phyloP scores from a whole-genome alignment of 1,140 invertebrate species.

The Rhizoglyphus robini region DNA sequence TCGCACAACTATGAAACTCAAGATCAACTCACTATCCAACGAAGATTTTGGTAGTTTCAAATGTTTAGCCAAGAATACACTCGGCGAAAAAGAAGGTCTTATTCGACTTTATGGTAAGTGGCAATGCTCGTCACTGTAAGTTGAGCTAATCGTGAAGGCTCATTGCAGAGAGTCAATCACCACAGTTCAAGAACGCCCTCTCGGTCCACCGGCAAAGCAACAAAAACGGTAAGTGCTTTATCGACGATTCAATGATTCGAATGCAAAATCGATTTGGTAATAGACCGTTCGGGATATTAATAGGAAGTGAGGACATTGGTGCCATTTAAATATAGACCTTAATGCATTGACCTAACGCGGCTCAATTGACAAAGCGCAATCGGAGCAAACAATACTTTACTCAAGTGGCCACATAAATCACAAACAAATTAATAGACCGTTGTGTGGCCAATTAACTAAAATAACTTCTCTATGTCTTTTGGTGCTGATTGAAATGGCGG shows the following conservation, averaged over 20 bases:
- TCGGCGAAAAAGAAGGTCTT: slow-evolving; percentile 72
- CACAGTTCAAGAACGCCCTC: slow-evolving; percentile 5
- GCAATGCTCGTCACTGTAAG: background rate
- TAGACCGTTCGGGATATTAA: no score
- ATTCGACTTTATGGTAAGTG: slow-evolving; percentile 68
- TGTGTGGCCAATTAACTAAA: no score
- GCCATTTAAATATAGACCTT: no score
- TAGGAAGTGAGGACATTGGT: background rate
- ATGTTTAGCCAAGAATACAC: slow-evolving; percentile 78
- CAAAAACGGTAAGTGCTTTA: slow-evolving; percentile 1
- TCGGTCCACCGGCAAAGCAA: background rate
- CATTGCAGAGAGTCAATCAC: background rate
- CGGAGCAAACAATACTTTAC: no score
- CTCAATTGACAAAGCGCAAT: no score
- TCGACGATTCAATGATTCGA: no score
- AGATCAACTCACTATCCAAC: slow-evolving; percentile 57
- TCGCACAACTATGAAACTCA: slow-evolving; percentile 66
- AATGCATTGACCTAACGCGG: no score
- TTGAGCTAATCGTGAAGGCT: background rate
- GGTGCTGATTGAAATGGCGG: no score
- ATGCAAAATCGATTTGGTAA: slow-evolving; percentile 5
- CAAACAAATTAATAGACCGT: no score
- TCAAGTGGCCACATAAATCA: no score
- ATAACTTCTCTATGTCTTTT: no score
- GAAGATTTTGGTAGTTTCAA: slow-evolving; percentile 70